A percentile compares a stretch with the other conserved stretches of the same genome.
Conservation (phyloP, 1,140 invertebrate genomes). For the Platorchestia sp. region DNA sequence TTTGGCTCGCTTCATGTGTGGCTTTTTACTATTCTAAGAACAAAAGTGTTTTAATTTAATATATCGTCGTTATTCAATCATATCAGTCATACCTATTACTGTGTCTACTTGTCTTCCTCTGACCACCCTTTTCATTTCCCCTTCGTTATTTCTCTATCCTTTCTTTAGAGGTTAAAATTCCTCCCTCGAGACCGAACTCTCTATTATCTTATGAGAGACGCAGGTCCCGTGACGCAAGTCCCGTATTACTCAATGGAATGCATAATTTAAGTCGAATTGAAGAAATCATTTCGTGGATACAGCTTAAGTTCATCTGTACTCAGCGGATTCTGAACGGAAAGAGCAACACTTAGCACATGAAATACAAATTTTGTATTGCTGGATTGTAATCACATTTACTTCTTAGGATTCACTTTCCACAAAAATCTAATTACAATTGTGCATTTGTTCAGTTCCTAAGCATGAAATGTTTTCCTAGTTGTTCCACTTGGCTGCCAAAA, state of each 20-base stretch:
- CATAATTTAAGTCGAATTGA: not conserved
- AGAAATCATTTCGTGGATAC: not conserved
- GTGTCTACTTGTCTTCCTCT: too few species aligned
- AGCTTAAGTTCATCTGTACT: not conserved
- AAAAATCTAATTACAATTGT: not conserved
- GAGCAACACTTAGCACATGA: not conserved
- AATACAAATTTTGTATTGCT: not conserved
- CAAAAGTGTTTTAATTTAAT: too few species aligned
- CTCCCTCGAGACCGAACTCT: too few species aligned
- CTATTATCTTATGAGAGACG: too few species aligned
- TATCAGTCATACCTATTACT: too few species aligned
- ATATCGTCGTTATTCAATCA: too few species aligned
- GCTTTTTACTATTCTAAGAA: too few species aligned
- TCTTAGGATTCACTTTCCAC: not conserved
- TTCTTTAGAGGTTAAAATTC: too few species aligned
- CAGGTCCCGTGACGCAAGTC: too few species aligned
- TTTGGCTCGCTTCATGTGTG: too few species aligned
- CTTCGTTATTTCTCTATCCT: too few species aligned
- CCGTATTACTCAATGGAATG: not conserved
- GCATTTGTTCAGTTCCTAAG: not conserved
- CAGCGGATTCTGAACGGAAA: not conserved
- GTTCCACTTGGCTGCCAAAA: not conserved
- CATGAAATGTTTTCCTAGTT: not conserved
- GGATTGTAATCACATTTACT: not conserved
- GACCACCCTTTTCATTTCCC: too few species aligned